These are phyloP conservation scores for Nephila pilipes DNA, from an alignment of 1,140 invertebrate genomes.

Conservation along the genomic window DNA sequence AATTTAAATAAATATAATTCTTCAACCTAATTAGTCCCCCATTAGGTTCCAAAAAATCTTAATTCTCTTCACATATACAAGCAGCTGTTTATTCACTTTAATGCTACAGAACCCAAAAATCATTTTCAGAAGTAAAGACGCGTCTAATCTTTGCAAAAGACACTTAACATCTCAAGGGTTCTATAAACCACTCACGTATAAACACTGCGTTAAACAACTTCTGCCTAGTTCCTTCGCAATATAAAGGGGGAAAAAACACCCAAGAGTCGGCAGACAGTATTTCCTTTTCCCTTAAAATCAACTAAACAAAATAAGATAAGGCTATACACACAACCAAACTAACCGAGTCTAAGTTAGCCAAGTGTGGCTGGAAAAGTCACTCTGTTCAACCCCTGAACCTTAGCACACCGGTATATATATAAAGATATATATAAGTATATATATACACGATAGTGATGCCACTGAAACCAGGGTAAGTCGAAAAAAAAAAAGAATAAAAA, in stretches of 20 bases:
- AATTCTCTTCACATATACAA: no score
- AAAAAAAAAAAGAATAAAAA: neutral
- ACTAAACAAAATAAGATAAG: neutral
- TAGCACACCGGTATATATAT: neutral
- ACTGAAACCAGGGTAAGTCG: neutral
- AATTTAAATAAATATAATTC: no score
- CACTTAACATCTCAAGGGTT: neutral
- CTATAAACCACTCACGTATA: neutral
- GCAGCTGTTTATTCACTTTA: no score
- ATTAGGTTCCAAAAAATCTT: no score
- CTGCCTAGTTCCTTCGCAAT: neutral
- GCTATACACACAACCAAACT: neutral
- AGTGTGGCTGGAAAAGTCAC: slow-evolving; percentile 30
- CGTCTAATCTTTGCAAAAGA: neutral
- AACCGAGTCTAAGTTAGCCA: slow-evolving; percentile 7
- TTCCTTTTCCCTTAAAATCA: neutral
- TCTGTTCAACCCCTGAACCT: slow-evolving; percentile 5
- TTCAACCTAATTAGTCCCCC: no score
- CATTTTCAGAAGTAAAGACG: no score
- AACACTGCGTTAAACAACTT: neutral
- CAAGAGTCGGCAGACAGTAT: neutral
- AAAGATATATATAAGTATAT: neutral
- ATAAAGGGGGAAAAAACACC: neutral
- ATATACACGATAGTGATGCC: neutral
- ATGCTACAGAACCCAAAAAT: no score